Conservation (phyloP, 2,797 vertebrate genomes). For the Melanogrammus aeglefinus region DNA sequence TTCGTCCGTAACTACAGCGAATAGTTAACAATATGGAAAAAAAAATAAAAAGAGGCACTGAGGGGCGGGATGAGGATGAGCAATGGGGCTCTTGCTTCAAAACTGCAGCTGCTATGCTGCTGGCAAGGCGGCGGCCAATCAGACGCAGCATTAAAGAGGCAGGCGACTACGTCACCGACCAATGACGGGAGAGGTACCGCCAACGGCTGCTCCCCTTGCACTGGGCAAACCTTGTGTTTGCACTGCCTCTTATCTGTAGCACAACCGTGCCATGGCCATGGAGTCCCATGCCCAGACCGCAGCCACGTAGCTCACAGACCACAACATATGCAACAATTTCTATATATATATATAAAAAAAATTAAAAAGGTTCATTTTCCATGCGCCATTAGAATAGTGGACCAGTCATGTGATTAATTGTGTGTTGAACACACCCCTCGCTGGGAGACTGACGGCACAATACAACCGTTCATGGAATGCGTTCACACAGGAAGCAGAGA, state of each 20-base stretch:
- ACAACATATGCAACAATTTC: neutral
- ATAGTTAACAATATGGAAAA: constrained; percentile 50
- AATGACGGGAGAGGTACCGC: constrained; percentile 67
- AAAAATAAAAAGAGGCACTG: constrained; percentile 32
- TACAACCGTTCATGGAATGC: neutral
- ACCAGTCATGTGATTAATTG: constrained; percentile 41
- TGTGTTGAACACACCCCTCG: constrained; percentile 34
- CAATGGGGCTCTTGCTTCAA: constrained; percentile 64
- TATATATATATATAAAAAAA: neutral
- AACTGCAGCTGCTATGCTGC: constrained; percentile 74
- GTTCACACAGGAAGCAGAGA: neutral
- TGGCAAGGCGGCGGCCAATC: constrained; percentile 72
- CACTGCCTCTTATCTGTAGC: constrained; percentile 49
- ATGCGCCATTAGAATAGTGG: constrained; percentile 14
- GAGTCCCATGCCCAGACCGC: constrained; percentile 65
- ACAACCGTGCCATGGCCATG: constrained; percentile 61
- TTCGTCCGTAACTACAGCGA: constrained; percentile 62
- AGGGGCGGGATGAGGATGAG: constrained; percentile 28
- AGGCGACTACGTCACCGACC: constrained; percentile 53
- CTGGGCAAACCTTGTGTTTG: constrained; percentile 56
- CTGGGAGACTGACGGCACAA: constrained; percentile 12
- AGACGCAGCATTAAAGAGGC: constrained; percentile 61
- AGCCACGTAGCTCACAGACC: constrained; percentile 43
- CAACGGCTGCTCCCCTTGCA: constrained; percentile 53
- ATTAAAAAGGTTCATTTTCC: constrained; percentile 12